These are phyloP conservation scores for Pachycephus smyrnensis DNA, from an alignment of 2,888 invertebrate species.

Conservation along the genomic window DNA sequence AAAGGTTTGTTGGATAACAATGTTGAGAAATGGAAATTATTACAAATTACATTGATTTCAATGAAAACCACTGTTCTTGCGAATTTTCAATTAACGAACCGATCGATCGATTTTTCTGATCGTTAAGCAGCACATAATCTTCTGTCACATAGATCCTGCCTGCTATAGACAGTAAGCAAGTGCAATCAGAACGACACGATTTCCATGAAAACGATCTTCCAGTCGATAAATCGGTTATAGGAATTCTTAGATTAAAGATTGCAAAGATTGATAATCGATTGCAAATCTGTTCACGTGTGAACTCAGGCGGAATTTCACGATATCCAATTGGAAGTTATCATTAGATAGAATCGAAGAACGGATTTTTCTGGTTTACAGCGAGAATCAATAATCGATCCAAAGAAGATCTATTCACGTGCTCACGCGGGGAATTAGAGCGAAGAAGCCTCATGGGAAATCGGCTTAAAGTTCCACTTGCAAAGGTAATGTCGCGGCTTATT, in stretches of 20 bases:
- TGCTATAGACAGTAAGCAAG: neutral
- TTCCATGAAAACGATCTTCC: neutral
- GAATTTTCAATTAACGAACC: neutral
- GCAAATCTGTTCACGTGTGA: neutral
- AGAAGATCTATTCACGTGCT: conserved; percentile 37
- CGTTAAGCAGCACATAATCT: neutral
- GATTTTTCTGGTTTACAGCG: neutral
- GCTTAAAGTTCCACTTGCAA: conserved; percentile 38
- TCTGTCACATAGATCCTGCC: neutral
- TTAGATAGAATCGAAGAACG: neutral
- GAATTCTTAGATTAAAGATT: neutral
- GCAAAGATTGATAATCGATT: neutral
- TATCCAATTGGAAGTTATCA: neutral
- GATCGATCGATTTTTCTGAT: neutral
- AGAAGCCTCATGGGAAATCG: conserved; percentile 52
- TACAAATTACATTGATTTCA: neutral
- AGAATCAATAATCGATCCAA: conserved; percentile 30
- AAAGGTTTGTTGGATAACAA: neutral
- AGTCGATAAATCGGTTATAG: neutral
- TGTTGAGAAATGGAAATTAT: neutral
- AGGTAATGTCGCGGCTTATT: neutral
- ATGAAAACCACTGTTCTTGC: neutral
- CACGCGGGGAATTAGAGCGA: conserved; percentile 49
- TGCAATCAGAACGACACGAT: neutral
- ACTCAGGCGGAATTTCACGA: neutral